Percentiles rank a stretch among this genome's conserved stretches.
Conservation (phyloP, 1,140 invertebrate genomes). For the Coptotermes formosanus region DNA sequence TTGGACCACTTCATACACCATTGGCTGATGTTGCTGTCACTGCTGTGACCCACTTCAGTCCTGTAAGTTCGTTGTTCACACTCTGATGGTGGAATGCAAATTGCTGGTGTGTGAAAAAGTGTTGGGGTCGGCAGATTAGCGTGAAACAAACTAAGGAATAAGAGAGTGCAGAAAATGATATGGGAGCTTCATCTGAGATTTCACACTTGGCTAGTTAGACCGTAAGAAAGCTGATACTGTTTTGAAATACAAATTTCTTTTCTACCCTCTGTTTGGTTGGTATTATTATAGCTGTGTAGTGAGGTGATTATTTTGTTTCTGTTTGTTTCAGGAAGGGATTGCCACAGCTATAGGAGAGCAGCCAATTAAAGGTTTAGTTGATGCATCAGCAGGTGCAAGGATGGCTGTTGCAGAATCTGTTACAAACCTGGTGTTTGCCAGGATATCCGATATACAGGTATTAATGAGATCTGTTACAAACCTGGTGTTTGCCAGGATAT, state of each 20-base stretch:
- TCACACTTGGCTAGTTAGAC: no score
- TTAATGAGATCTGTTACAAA: constrained; percentile 91
- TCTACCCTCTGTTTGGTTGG: no score
- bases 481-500: constrained; percentile 89
- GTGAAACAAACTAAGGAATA: no score
- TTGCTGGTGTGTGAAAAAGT: not conserved
- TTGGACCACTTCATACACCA: constrained; percentile 93
- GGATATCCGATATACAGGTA: constrained; percentile 73
- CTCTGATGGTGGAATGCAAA: constrained; percentile 26
- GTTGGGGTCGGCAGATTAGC: no score
- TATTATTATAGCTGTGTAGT: not conserved
- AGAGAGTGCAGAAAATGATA: no score
- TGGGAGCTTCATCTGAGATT: no score
- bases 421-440: constrained; percentile 95
- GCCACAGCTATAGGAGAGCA: constrained; percentile 96
- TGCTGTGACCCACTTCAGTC: constrained; percentile 72
- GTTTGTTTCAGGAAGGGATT: constrained; percentile 66
- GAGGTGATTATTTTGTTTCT: not conserved
- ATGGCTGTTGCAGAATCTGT: constrained; percentile 93
- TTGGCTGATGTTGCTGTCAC: constrained; percentile 93
- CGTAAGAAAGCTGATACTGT: no score
- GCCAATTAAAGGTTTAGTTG: constrained; percentile 87
- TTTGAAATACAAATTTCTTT: no score
- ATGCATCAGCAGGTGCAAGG: constrained; percentile 79
- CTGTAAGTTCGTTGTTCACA: constrained; percentile 45